phyloP scores from a whole-genome alignment of 2,888 invertebrate species.

The Thecophora atra region DNA sequence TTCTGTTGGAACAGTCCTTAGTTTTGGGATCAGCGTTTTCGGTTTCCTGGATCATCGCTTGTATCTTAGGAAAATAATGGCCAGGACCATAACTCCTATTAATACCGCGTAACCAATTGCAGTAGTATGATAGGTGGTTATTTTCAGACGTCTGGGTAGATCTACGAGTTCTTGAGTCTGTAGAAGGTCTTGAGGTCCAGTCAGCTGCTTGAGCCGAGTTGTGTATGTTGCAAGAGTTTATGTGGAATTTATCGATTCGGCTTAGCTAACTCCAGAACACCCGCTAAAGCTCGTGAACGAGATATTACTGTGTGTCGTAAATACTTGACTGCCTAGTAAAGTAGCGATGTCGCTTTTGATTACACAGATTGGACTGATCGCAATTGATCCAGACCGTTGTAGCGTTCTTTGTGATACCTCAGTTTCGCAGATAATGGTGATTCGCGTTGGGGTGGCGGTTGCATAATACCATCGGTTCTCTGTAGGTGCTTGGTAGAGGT shows the following conservation, averaged over 20 bases:
- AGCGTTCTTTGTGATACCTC: no score
- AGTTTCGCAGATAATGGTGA: no score
- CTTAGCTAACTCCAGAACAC: not conserved
- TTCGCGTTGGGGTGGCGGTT: not conserved
- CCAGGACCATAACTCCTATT: not conserved
- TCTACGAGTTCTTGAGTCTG: no score
- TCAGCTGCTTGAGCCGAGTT: no score
- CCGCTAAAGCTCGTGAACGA: not conserved
- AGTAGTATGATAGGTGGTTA: not conserved
- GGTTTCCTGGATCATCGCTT: no score
- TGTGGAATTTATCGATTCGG: not conserved
- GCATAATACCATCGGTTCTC: not conserved
- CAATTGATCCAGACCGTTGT: no score
- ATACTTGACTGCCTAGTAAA: not conserved
- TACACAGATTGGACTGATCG: not conserved
- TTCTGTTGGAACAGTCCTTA: no score
- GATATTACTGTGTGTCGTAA: no score
- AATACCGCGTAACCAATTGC: not conserved
- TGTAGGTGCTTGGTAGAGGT: not conserved
- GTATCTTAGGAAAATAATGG: not conserved
- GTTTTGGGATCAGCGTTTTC: no score
- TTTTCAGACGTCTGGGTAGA: no score
- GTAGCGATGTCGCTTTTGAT: not conserved
- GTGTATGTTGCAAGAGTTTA: not conserved
- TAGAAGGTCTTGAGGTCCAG: no score